phyloP scores from a whole-genome alignment of 2,797 vertebrate genomes.

The Chromis chromis region DNA sequence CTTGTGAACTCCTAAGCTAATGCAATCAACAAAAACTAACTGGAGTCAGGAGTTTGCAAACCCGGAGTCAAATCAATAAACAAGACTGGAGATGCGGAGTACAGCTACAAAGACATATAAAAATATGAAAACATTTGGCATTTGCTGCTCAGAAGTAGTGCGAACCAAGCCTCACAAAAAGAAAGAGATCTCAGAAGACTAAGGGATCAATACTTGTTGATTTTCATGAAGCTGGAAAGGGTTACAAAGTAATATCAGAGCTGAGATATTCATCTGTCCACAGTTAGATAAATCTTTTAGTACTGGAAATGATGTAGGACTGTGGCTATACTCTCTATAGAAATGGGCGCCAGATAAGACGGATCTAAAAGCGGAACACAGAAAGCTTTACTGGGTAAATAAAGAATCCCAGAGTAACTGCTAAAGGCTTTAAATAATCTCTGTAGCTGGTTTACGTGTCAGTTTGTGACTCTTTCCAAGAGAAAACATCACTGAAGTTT shows the following conservation, averaged over 20 bases:
- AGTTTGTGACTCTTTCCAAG: background rate
- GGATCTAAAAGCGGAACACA: no score
- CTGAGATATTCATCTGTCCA: no score
- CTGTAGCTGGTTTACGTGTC: background rate
- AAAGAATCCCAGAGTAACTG: background rate
- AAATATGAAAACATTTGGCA: background rate
- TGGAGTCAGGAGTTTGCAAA: background rate
- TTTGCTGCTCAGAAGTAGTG: background rate
- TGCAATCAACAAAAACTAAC: background rate
- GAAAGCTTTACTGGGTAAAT: no score
- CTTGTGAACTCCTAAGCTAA: background rate
- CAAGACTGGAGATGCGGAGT: background rate
- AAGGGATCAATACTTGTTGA: background rate
- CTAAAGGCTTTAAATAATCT: no score
- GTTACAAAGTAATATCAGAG: no score
- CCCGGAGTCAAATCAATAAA: background rate
- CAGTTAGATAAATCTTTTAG: no score
- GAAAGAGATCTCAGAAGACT: background rate
- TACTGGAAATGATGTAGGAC: no score
- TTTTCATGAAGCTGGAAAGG: background rate
- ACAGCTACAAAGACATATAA: background rate
- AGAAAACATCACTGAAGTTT: background rate
- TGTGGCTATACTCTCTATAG: no score
- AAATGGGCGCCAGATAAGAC: no score
- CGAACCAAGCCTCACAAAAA: background rate